Evolutionary conservation across 2,888 invertebrate genomes (phyloP), one percentile per base, ranked within the genome.

Genomic region (Nineta flava): DNA sequence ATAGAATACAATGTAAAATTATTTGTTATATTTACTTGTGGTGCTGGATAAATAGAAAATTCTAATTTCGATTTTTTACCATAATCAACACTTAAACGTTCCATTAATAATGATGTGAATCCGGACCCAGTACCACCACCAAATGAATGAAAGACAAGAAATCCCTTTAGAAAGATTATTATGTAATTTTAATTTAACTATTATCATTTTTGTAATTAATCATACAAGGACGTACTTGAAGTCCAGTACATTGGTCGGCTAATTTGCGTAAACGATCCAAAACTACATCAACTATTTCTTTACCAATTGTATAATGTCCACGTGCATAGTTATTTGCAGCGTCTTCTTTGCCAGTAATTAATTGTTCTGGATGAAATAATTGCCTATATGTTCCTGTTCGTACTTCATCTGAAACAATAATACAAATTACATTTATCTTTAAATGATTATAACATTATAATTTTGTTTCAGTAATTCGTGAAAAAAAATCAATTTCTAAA

Each of bases 31-130:
- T 34, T 16, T 16, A 86, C 88, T 73, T 90, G 90, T 6, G 94
- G 94, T 9, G 94, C 93, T 9, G 94, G 94, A 65, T 95, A 95
- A 59, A 94, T 87, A 50, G 91, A 85, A 68, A 95, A 94, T 67
- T 91, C 91, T 19, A 93, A 74, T 65, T 93, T 93, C 48, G 88
- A 88, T 69, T 92, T 93, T 70, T 91, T 93, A 55, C 92, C 91
- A 67, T 92, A 94, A 68, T 92, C 91, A 2, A 91, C 87, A 45
- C 87, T 87, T 38, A 95, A 76, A 46, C 87, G 76, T 68, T 94
- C 91, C 92, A 93, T 92, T 53, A 94, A 73, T 55, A 94, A 74
- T 2, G 92, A 91, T 1, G 91, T 90, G 69, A 94, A 94, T 16
- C 94, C 94, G 34, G 87, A 91, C 48, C 91, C 93, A 56, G 90